Base-by-base conservation (phyloP, 2,113 vertebrate genomes). In the Opisthocomus hoazin region DNA sequence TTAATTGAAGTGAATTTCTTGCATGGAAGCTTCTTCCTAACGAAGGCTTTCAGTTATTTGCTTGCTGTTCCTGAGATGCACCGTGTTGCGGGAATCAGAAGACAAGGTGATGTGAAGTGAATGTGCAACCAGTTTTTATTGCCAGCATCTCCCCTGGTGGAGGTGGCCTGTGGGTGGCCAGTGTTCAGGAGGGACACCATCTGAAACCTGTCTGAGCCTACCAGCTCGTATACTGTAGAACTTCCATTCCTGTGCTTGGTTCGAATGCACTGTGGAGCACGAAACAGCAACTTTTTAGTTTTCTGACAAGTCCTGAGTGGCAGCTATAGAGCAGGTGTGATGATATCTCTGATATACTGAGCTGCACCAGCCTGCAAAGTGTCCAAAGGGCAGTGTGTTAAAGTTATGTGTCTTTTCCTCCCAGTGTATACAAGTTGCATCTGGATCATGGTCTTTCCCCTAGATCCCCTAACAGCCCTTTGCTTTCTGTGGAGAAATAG, bases 191-290 rank as follows among this genome's bases (percentile, higher is more conserved):
- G 6, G 6, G 10, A 4, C 36, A 48, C 20, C 4, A 21, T 4
- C 30, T 51, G 30, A 77, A 6, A 16, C 12, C 6, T 77, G 3
- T 13, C 14, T 76, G 50, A 69, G 24, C 4, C 34, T 46, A 22
- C 43, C 1, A 3, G 19, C 30, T 65, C 11, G 3, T 23, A 15
- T 5, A 32, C 26, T 51, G 10, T 19, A n/a, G 26, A 22, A 50
- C n/a, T 74, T 87, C 39, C 7, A 11, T 46, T 71, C 26, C 29
- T 53, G 24, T 0, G 0, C 20, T 48, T 83, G 2, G 6, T 41
- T 71, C 0, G 18, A 65, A 90, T 63, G 18, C 10, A 22, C 14
- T 12, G 19, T 16, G 23, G 21, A 68, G 19, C 15, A 48, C 1
- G 9, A 61, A 50, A 10, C 7, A 57, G 21, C 36, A 56, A 68